Evolutionary conservation across 2,888 invertebrate species (phyloP), one percentile per base, ranked within the genome.

Genomic region (Drosophila kanekoi): DNA sequence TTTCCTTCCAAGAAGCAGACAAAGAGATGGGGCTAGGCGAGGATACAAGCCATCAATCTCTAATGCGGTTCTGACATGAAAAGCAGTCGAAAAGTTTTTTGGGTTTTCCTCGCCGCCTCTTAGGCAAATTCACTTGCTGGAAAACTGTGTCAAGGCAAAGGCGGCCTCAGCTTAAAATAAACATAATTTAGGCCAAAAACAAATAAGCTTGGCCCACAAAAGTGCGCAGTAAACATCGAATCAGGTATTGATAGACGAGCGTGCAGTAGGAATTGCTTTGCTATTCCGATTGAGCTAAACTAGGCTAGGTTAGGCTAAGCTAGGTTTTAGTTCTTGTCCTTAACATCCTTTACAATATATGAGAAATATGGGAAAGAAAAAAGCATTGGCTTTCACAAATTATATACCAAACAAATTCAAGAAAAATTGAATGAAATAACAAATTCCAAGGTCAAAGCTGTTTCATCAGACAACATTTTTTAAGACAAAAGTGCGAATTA

Each of bases 91-190:
- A 69, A 81, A 83, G 45, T 62, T 81, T 67, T 41, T 41, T 11
- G 23, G 33, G 1, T 28, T 37, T 53, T 14, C 10, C 44, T 47
- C 32, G 8, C 45, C 41, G 47, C 40, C 38, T 54, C 48, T 62
- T 62, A 45, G 51, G 56, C 20, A 54, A 71, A 64, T 62, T 62
- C 32, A 11, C 23, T 52, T 43, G 61, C 33, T 20, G 40, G 23
- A 47, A 72, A 83, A 60, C 54, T 87, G 57, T 83, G 84, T 84
- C 82, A 87, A 78, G 84, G 84, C 75, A 23, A 68, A 38, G 61
- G 20, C 57, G 37, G 53, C 9, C 28, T 72, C 9, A 8, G 63
- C 68, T 68, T 51, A 74, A 86, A 86, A 82, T 83, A 86, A 63
- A 72, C 79, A 70, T 56, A 60, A 58, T 62, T 85, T 74, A 48